Evolutionary conservation across 2,888 invertebrate species (phyloP).

Genomic region (Bedellia somnulentella): DNA sequence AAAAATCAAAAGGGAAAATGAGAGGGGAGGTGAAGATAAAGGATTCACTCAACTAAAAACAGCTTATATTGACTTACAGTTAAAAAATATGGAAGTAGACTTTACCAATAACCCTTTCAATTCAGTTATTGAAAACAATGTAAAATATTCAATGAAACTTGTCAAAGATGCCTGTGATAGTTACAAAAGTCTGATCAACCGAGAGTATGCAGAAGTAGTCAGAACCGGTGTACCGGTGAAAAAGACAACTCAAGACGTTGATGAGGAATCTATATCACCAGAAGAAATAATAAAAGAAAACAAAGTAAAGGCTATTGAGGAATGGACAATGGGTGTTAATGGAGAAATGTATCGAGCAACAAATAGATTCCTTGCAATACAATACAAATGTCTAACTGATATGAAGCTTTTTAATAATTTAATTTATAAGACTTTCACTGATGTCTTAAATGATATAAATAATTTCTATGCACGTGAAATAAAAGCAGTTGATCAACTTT

Average conservation of each 20-base stretch:
- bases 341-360: constrained; percentile 58
- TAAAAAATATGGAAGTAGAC: constrained; percentile 12
- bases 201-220: constrained; percentile 35
- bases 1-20: no score
- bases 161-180: constrained; percentile 33
- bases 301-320: constrained; percentile 46
- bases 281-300: constrained; percentile 38
- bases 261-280: constrained; percentile 21
- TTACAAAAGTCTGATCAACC: constrained; percentile 28
- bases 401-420: constrained; percentile 43
- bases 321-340: constrained; percentile 59
- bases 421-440: constrained; percentile 38
- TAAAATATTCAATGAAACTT: constrained; percentile 32
- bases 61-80: not conserved
- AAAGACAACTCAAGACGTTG: constrained; percentile 22
- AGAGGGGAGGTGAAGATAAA: no score
- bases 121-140: constrained; percentile 31
- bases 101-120: constrained; percentile 3
- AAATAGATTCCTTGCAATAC: constrained; percentile 34
- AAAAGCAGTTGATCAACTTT: constrained; percentile 48
- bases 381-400: constrained; percentile 35
- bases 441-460: constrained; percentile 42
- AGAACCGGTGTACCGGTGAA: constrained; percentile 24
- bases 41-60: no score
- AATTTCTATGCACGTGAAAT: constrained; percentile 43